Evolutionary conservation across 2,888 invertebrate genomes (phyloP), one percentile per base, ranked within the genome.

Genomic region (Dynastes maya): DNA sequence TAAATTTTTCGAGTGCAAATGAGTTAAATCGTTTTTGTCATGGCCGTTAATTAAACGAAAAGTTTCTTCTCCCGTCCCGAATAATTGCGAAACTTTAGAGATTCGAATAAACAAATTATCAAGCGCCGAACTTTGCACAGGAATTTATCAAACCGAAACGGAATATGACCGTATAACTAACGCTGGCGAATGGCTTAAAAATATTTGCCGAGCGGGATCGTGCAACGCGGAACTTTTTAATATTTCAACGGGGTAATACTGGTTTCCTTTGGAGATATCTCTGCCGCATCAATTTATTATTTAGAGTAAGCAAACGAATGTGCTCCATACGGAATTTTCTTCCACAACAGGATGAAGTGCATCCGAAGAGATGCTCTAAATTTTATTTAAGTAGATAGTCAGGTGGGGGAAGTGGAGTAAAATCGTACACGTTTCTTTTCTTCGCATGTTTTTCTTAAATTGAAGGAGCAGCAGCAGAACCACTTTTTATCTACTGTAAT

Each of bases 61-160:
- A 70, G 53, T 70, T 70, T 53, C 16, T n/a, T 27, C 53, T 55
- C 53, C 8, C 13, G 32, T 27, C 53, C n/a, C 13, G 32, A 70
- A 53, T 70, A 70, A 70, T 70, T 70, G 53, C 53, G 53, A 53
- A 70, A 70, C 70, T 70, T 70, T 53, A n/a, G 29, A 29, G 29
- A 53, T 27, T 70, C 53, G 53, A 70, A 70, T 70, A 70, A 53
- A 70, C 70, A 70, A 70, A 70, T 70, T 70, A 70, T 53, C 53
- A 55, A 29, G n/a, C 53, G 29, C 13, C 27, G 32, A 70, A 70
- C 32, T 53, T 70, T 53, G 6, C 32, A 2, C 22, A 6, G 29
- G 11, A 65, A 51, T 68, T 68, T 68, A 68, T 68, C 68, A 53
- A 6, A 32, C 53, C 13, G n/a, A 53, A 70, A 53, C 29, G 55